Evolutionary conservation across 2,113 vertebrate genomes (phyloP), one percentile per base, ranked within the genome.

Genomic region (Pteropus alecto): DNA sequence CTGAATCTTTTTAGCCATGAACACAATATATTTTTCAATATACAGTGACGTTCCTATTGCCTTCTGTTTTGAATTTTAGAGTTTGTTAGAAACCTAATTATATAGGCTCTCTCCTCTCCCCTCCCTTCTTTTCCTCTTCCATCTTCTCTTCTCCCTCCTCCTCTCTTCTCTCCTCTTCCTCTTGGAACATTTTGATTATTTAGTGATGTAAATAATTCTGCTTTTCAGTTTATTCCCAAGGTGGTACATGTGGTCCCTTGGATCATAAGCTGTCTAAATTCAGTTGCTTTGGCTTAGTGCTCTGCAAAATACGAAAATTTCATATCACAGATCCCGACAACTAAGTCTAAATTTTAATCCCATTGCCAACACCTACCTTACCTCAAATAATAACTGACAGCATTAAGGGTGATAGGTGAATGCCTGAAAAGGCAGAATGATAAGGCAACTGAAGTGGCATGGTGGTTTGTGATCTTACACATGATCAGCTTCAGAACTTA

Each of bases 51-150:
- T 97, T 96, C 3, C 18, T 48, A 65, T 84, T 92, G 22, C 7
- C 4, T 94, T 94, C 76, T n/a, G 30, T 46, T 84, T 94, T 91
- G 79, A 88, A 88, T 41, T 93, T 95, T 93, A 65, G 26, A 88
- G 26, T 79, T 84, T 60, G 88, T 84, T 82, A 76, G 58, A 91
- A 96, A 76, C 21, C 90, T 38, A 77, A 0, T 70, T 71, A 33
- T 41, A 63, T 48, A 54, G 8, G 51, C 51, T 51, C 14, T 16
- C 15, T 51, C 51, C 15, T 51, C 51, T 51, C 51, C 15, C 51
- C 51, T 15, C 48, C 48, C 48, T 51, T 51, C 51, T 15, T 51
- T 51, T 51, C 51, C 51, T 51, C 51, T 51, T 51, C 14, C 15
- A 51, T 51, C 51, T 15, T 51, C 51, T 51, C 14, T 16, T 51